A percentile compares a stretch with the other conserved stretches of the same genome.
Evolutionary conservation across 2,797 vertebrate genomes (phyloP).

Genomic region (Leptatherina wallacei): DNA sequence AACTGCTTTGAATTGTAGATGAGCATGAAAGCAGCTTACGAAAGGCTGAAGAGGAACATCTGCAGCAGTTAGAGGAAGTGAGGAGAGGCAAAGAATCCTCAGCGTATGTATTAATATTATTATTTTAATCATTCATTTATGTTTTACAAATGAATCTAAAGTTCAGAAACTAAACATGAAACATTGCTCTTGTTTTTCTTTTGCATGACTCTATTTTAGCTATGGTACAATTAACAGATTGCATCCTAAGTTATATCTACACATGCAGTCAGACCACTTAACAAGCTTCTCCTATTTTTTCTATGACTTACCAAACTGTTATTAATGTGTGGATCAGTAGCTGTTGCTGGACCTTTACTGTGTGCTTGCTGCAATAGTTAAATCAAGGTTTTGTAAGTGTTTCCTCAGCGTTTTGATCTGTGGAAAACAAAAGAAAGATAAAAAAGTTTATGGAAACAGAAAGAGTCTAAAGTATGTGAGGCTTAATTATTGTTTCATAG

Average conservation of each 20-base stretch:
- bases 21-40: constrained; percentile 82
- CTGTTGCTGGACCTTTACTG: too few relatives aligned
- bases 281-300: too few relatives aligned
- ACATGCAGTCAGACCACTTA: not conserved
- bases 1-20: constrained; percentile 61
- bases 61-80: constrained; percentile 80
- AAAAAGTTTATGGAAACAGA: too few relatives aligned
- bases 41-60: constrained; percentile 80
- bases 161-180: not conserved
- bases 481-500: too few relatives aligned
- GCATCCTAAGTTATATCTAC: not conserved
- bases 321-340: too few relatives aligned
- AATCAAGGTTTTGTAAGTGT: too few relatives aligned
- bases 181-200: not conserved
- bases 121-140: not conserved
- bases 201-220: not conserved
- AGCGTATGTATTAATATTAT: constrained; percentile 63
- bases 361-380: too few relatives aligned
- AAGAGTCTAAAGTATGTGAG: too few relatives aligned
- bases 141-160: not conserved
- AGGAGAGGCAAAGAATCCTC: constrained; percentile 59
- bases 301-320: too few relatives aligned
- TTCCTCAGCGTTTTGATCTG: too few relatives aligned
- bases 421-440: too few relatives aligned
- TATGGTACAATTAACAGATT: not conserved